Evolutionary conservation across 2,113 vertebrate genomes (phyloP).

Genomic region (Salvator merianae): DNA sequence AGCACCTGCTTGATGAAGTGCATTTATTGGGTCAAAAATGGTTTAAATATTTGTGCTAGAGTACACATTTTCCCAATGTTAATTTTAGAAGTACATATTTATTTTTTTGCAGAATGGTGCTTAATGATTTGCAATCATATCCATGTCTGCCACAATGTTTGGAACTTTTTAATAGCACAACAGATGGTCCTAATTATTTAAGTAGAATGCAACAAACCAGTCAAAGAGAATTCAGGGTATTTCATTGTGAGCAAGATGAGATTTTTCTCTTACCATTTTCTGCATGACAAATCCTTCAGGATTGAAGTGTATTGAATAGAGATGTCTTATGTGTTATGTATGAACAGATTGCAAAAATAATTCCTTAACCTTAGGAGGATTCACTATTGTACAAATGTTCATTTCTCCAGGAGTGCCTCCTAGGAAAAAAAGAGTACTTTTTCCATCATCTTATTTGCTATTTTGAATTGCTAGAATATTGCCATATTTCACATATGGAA

Average conservation of each 20-base stretch:
- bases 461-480: constrained; percentile 35
- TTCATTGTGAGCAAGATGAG: not conserved
- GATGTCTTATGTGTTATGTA: not conserved
- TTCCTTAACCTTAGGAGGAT: constrained; percentile 40
- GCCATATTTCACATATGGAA: constrained; percentile 34
- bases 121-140: constrained; percentile 48
- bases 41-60: constrained; percentile 22
- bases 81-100: constrained; percentile 14
- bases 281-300: constrained; percentile 25
- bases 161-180: constrained; percentile 50
- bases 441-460: constrained; percentile 37
- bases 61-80: not conserved
- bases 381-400: constrained; percentile 16
- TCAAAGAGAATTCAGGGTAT: constrained; percentile 47
- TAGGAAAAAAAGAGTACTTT: not conserved
- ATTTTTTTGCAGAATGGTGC: constrained; percentile 34
- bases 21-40: constrained; percentile 14
- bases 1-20: constrained; percentile 1
- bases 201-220: constrained; percentile 50
- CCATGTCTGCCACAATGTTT: constrained; percentile 33
- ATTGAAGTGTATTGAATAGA: constrained; percentile 35
- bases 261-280: constrained; percentile 27
- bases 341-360: constrained; percentile 32
- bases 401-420: constrained; percentile 5
- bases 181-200: constrained; percentile 58